A percentile compares a stretch with the other conserved stretches of the same genome.
phyloP scores from a whole-genome alignment of 2,888 invertebrate species.

The Mesorhabditis belari region DNA sequence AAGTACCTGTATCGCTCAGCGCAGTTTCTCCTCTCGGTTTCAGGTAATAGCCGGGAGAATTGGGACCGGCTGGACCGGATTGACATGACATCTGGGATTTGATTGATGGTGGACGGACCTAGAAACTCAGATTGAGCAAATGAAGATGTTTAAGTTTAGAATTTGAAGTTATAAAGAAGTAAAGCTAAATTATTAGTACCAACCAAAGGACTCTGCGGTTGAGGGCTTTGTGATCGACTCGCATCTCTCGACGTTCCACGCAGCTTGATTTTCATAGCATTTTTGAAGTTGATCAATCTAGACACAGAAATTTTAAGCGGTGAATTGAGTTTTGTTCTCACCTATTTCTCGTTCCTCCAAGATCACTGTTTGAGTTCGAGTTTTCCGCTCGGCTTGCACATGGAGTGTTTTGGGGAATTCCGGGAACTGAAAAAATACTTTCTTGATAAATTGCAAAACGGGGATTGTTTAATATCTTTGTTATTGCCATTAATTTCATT shows the following conservation, averaged over 20 bases:
- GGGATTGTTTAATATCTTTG: background rate
- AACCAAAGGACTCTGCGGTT: slow-evolving; percentile 49
- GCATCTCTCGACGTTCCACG: slow-evolving; percentile 47
- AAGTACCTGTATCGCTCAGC: slow-evolving; percentile 46
- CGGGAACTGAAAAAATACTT: background rate
- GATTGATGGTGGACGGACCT: slow-evolving; percentile 51
- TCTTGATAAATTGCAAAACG: background rate
- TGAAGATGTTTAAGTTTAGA: background rate
- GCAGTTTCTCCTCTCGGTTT: slow-evolving; percentile 46
- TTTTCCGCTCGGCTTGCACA: background rate
- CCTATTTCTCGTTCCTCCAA: slow-evolving; percentile 32
- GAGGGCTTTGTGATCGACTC: slow-evolving; percentile 45
- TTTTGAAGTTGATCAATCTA: slow-evolving; percentile 50
- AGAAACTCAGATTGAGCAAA: too few species aligned
- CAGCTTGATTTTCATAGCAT: slow-evolving; percentile 49
- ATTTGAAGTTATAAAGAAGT: background rate
- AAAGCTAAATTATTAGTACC: background rate
- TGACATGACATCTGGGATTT: slow-evolving; percentile 50
- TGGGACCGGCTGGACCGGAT: slow-evolving; percentile 49
- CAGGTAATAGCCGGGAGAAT: slow-evolving; percentile 48
- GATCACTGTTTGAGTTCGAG: slow-evolving; percentile 31
- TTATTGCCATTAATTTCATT: background rate
- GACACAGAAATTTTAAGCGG: slow-evolving; percentile 4
- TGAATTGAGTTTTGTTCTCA: background rate
- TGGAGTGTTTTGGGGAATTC: background rate